These are phyloP conservation scores for Lepeophtheirus nordmannii DNA, from an alignment of 2,888 invertebrate genomes.

Conservation along the genomic window DNA sequence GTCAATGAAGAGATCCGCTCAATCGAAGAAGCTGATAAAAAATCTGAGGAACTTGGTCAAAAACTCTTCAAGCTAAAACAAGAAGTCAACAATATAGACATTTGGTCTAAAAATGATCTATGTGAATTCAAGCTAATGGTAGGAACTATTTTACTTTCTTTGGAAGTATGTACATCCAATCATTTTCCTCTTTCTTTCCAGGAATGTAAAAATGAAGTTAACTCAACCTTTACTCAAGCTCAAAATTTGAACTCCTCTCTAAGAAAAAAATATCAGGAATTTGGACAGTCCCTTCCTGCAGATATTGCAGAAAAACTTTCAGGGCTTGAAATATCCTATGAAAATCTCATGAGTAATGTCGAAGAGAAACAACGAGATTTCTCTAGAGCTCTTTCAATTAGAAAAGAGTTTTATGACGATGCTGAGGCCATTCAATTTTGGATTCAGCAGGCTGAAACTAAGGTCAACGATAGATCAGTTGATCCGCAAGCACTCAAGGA, in stretches of 20 bases:
- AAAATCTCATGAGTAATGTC: conserved; percentile 60
- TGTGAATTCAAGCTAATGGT: conserved; percentile 2
- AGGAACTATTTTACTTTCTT: too few relatives aligned
- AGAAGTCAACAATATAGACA: neutral
- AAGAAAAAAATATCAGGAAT: conserved; percentile 26
- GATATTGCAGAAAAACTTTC: conserved; percentile 59
- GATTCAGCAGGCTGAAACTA: conserved; percentile 66
- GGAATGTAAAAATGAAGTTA: neutral
- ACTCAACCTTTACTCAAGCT: neutral
- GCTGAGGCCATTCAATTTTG: conserved; percentile 66
- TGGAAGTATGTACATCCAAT: too few relatives aligned
- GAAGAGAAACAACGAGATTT: conserved; percentile 73
- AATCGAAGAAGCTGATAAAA: conserved; percentile 55
- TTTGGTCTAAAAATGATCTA: neutral
- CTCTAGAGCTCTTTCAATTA: conserved; percentile 64
- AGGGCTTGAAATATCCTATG: conserved; percentile 61
- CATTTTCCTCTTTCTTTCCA: neutral
- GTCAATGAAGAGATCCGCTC: conserved; percentile 56
- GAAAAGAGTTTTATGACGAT: conserved; percentile 60
- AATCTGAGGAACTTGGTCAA: conserved; percentile 29
- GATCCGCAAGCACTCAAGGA: conserved; percentile 63
- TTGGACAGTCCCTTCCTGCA: conserved; percentile 54
- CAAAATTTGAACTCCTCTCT: conserved; percentile 1
- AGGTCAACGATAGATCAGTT: conserved; percentile 59
- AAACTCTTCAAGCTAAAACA: neutral